phyloP scores from a whole-genome alignment of 2,113 vertebrate genomes.

The Brachionichthys hirsutus region DNA sequence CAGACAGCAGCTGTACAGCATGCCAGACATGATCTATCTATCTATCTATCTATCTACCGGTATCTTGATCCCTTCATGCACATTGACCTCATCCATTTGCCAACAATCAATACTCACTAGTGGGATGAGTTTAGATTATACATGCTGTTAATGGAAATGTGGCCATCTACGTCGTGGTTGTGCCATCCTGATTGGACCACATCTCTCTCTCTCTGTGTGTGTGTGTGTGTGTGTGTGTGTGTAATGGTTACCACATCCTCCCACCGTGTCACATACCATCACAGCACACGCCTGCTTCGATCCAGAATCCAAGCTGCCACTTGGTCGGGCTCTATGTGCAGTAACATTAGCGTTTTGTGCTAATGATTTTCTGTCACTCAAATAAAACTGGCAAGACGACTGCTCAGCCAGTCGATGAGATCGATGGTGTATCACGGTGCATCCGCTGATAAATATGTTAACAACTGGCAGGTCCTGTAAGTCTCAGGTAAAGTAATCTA shows the following conservation, averaged over 20 bases:
- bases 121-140: too few relatives aligned
- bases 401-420: constrained; percentile 79
- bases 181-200: too few relatives aligned
- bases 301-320: constrained; percentile 1
- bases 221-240: constrained; percentile 9
- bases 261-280: constrained; percentile 31
- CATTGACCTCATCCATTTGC: too few relatives aligned
- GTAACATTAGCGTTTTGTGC: constrained; percentile 29
- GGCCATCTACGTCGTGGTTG: constrained; percentile 10
- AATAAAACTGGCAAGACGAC: constrained; percentile 79
- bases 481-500: constrained; percentile 18
- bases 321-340: constrained; percentile 9
- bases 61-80: too few relatives aligned
- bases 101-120: too few relatives aligned
- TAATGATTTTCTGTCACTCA: constrained; percentile 82
- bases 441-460: constrained; percentile 55
- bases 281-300: constrained; percentile 24
- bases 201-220: not conserved
- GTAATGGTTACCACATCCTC: constrained; percentile 8
- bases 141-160: constrained; percentile 38
- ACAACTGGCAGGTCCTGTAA: constrained; percentile 44
- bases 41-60: constrained; percentile 1
- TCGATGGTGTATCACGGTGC: constrained; percentile 37
- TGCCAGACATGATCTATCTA: not conserved
- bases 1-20: constrained; percentile 52